These are phyloP conservation scores for Chinchilla lanigera DNA, from an alignment of 2,113 vertebrate genomes.

Conservation along the genomic window DNA sequence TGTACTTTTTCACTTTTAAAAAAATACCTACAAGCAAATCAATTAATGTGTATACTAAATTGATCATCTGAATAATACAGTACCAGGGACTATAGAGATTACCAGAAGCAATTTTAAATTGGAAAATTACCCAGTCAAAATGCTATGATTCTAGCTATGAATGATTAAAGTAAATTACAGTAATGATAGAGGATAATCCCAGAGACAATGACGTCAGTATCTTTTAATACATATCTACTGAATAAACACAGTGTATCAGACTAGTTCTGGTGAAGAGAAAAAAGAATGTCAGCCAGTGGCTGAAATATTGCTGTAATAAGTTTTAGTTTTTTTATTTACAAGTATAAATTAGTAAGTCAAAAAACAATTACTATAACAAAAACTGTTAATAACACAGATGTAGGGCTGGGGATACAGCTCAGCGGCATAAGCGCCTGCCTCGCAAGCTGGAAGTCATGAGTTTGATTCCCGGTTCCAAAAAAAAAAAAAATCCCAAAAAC, in stretches of 20 bases:
- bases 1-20: background rate
- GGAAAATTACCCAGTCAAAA: background rate
- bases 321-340: background rate
- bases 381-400: background rate
- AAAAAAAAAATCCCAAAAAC: too few relatives aligned
- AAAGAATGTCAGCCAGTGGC: background rate
- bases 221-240: background rate
- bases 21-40: background rate
- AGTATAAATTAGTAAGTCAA: background rate
- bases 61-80: background rate
- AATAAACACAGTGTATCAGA: background rate
- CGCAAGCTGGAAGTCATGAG: too few relatives aligned
- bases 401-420: too few relatives aligned
- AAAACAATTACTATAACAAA: background rate
- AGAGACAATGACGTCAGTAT: background rate
- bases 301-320: background rate
- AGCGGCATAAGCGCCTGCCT: too few relatives aligned
- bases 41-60: background rate
- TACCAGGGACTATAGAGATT: background rate
- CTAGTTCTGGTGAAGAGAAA: background rate
- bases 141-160: background rate
- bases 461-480: too few relatives aligned
- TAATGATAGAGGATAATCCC: background rate
- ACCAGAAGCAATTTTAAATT: background rate
- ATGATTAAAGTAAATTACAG: background rate